These are phyloP conservation scores for Genyomyrus donnyi DNA, from an alignment of 2,113 vertebrate species.

Conservation along the genomic window DNA sequence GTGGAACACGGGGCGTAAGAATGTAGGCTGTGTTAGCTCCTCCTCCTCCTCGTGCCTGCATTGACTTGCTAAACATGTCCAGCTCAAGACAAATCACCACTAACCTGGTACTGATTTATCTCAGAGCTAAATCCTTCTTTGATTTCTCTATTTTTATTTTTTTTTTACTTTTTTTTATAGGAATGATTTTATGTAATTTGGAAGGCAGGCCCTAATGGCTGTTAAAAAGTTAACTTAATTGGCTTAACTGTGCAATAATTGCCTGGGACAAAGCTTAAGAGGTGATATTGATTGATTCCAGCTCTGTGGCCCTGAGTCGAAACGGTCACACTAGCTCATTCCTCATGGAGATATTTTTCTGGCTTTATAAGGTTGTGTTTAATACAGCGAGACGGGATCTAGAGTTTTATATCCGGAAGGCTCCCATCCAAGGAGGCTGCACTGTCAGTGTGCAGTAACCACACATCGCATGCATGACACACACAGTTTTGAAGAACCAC, in stretches of 20 bases:
- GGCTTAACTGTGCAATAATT: constrained; percentile 29
- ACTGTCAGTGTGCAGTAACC: not conserved
- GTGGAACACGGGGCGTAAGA: not conserved
- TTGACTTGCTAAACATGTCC: constrained; percentile 29
- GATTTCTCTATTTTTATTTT: not conserved
- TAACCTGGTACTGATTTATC: constrained; percentile 24
- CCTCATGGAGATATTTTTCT: constrained; percentile 33
- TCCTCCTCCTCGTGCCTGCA: not conserved
- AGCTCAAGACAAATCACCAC: constrained; percentile 36
- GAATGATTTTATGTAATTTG: constrained; percentile 12
- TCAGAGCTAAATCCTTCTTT: constrained; percentile 9
- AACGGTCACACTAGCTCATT: constrained; percentile 3
- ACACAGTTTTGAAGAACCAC: constrained; percentile 20
- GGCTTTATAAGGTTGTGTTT: constrained; percentile 51
- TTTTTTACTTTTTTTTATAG: constrained; percentile 9
- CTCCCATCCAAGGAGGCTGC: not conserved
- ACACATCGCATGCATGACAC: constrained; percentile 19
- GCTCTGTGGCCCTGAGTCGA: constrained; percentile 34
- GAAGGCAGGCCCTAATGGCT: not conserved
- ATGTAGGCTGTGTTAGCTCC: not conserved
- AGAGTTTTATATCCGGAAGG: not conserved
- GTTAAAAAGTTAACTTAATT: constrained; percentile 31
- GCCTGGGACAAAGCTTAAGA: constrained; percentile 53
- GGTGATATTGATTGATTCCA: constrained; percentile 55
- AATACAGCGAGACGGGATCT: constrained; percentile 26